Base-by-base conservation (phyloP, 2,797 vertebrate genomes). In the Austrolebias charrua region DNA sequence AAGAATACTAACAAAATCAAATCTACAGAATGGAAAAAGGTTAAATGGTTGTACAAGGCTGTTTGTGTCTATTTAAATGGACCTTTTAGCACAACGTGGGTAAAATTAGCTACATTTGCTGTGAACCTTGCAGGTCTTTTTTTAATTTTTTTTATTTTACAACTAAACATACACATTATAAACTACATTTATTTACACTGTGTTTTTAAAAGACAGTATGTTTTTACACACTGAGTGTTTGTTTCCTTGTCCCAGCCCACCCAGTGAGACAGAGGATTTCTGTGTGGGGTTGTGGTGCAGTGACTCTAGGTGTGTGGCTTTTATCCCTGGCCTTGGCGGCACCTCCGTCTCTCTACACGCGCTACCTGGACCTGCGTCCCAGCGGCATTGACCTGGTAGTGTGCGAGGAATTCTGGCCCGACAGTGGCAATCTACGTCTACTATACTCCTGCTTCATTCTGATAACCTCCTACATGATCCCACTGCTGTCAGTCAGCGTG, bases 331-430 rank as follows among this genome's bases (percentile, higher is more conserved):
- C 81, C n/a, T 66, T 94, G 46, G 93, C 92, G 0, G 85, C 91
- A 0, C 93, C 93, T 0, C 88, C 90, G 0, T 91, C 92, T 12
- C 63, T 92, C 54, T 88, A 92, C 72, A 91, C 87, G 0, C 86
- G 73, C 12, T 93, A 92, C 45, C 67, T 94, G 69, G 93, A 94
- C 73, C 84, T 94, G 55, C 77, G 89, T 10, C 87, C 87, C 52
- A 91, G 69, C 1, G 92, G 92, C 24, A 80, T 93, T 1, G 75
- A 93, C 67, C 69, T 93, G 64, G 84, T 93, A 5, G 90, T 93
- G 50, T 94, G 93, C 16, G 93, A 94, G 75, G 93, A 94, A 62
- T 93, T 94, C 78, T 94, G 93, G 93, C 88, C 89, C 0, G 78
- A 87, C 2, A 82, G 76, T 11, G 85, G 90, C 54, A 83, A 80